Evolutionary conservation across 2,888 invertebrate species (phyloP), one percentile per base, ranked within the genome.

Genomic region (Pardosa pseudoannulata): DNA sequence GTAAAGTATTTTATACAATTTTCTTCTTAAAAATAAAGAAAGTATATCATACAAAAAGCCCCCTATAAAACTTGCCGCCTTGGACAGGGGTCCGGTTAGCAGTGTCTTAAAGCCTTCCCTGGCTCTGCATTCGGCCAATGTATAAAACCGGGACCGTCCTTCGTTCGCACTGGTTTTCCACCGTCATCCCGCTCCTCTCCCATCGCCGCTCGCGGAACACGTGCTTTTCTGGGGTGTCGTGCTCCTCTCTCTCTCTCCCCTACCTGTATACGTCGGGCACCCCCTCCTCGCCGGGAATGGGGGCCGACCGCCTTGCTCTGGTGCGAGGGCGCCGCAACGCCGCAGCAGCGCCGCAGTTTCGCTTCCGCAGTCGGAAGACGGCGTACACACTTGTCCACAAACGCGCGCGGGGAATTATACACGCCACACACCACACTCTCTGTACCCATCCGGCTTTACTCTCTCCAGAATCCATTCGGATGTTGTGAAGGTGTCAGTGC

Each of bases 321-420:
- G n/a, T 6, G 29, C 36, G 19, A 68, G 68, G 39, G 41, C 27
- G 39, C 32, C 32, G 39, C 27, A 27, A 23, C 41, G 70, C 39
- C 70, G 70, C 70, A 41, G 70, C 70, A 70, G 70, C 70, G 70
- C 70, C 70, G 70, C 70, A 70, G 32, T 70, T 41, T 23, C 32
- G 27, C 41, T 36, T 39, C 70, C 70, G 70, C 70, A 70, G 70
- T 70, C 41, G 70, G 70, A 70, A 36, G 36, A 23, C 67, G 31
- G 67, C 31, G 31, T 31, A 19, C 11, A 31, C 65, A 62, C 62
- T 28, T 31, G 2, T 46, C 46, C 56, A 1, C 56, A 56, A 1
- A 6, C 19, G 56, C 56, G 56, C 56, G 23, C 23, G 56, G 56
- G 56, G 16, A 56, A 56, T 56, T 56, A 56, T 16, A 23, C 56